Percentiles rank a stretch among this genome's conserved stretches.
Evolutionary conservation across 1,140 invertebrate species (phyloP).

Genomic region (Panagrolaimus sp.): DNA sequence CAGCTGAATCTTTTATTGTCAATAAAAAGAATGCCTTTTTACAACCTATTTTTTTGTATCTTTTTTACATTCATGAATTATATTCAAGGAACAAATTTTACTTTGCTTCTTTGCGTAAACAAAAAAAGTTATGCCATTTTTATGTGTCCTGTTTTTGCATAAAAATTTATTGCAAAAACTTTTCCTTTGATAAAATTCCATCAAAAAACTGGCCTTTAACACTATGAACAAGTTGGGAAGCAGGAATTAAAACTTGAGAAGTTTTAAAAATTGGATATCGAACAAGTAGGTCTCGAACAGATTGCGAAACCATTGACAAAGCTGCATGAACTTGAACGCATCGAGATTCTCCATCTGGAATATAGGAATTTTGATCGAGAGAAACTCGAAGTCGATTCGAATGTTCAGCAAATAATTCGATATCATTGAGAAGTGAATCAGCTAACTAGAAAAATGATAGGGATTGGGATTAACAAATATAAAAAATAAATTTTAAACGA

Average conservation of each 20-base stretch:
- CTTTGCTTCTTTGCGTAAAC: no score
- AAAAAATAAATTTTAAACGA: slow-evolving; percentile 10
- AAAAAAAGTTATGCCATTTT: no score
- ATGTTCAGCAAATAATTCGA: slow-evolving; percentile 51
- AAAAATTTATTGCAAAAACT: no score
- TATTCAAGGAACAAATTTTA: no score
- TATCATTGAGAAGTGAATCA: slow-evolving; percentile 46
- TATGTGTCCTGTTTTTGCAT: no score
- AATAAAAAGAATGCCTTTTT: no score
- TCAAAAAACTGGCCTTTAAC: slow-evolving; percentile 41
- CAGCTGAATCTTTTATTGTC: no score
- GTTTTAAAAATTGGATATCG: slow-evolving; percentile 54
- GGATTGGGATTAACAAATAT: neutral
- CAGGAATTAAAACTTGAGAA: slow-evolving; percentile 48
- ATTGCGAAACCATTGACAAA: slow-evolving; percentile 52
- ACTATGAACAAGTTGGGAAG: slow-evolving; percentile 53
- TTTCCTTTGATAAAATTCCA: neutral
- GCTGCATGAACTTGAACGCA: slow-evolving; percentile 55
- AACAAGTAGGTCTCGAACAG: slow-evolving; percentile 50
- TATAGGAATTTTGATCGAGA: slow-evolving; percentile 38
- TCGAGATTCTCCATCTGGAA: slow-evolving; percentile 47
- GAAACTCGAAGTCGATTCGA: slow-evolving; percentile 43
- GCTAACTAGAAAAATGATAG: slow-evolving; percentile 36
- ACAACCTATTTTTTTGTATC: no score
- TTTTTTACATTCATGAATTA: no score